phyloP scores from a whole-genome alignment of 1,140 invertebrate genomes.

The Chironomus tepperi region DNA sequence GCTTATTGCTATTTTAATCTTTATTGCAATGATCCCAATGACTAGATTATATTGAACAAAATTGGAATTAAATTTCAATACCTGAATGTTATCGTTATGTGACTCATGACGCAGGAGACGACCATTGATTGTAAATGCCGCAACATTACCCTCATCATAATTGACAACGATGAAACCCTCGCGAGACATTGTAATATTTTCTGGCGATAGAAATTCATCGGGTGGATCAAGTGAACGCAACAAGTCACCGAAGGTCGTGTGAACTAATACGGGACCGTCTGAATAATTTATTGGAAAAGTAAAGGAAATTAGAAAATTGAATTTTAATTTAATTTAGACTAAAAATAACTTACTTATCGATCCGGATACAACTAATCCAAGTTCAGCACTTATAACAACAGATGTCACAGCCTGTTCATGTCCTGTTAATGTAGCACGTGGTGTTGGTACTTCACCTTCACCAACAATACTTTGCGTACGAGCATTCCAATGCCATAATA shows the following conservation, averaged over 20 bases:
- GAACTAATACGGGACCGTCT: constrained; percentile 94
- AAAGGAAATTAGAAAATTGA: constrained; percentile 25
- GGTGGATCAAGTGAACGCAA: constrained; percentile 81
- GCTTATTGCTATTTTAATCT: neutral
- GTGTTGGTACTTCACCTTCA: constrained; percentile 88
- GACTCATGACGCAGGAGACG: constrained; percentile 76
- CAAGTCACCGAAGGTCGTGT: constrained; percentile 97
- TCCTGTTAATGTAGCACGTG: constrained; percentile 90
- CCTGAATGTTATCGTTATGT: constrained; percentile 92
- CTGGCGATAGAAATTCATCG: constrained; percentile 69
- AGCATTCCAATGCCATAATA: constrained; percentile 98
- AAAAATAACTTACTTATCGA: constrained; percentile 55
- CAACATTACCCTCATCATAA: constrained; percentile 84
- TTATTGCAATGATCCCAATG: neutral
- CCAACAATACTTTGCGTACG: constrained; percentile 92
- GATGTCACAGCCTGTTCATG: constrained; percentile 92
- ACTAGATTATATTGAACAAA: neutral
- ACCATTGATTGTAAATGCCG: constrained; percentile 88
- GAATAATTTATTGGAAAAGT: constrained; percentile 27
- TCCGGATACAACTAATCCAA: constrained; percentile 94
- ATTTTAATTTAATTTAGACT: neutral
- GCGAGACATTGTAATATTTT: constrained; percentile 84
- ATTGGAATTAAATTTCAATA: constrained; percentile 36
- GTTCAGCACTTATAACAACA: constrained; percentile 93
- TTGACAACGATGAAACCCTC: constrained; percentile 95